Base-by-base conservation (phyloP, 2,113 vertebrate species). In the Neogobius melanostomus region DNA sequence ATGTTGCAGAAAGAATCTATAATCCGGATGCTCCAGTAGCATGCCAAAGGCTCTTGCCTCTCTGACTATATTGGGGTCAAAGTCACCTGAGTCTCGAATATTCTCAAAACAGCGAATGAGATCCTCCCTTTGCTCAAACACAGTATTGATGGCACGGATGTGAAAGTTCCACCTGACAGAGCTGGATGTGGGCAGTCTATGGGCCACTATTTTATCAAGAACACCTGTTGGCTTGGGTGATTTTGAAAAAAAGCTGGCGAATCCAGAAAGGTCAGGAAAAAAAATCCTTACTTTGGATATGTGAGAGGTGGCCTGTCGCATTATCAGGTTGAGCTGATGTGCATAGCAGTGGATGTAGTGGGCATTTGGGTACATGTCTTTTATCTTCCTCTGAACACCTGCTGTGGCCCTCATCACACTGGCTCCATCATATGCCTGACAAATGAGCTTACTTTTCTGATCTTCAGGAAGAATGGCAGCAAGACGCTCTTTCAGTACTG, bases 151-250 rank as follows among this genome's bases (percentile, higher is more conserved):
- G 42, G 14, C 45, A 17, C 15, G 42, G 10, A 42, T 62, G 12
- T 64, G 54, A 53, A 62, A 59, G 36, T 69, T 64, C 66, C 71
- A 73, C 2, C 42, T 44, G 12, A n/a, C 11, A 9, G 14, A 6
- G 36, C 36, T 10, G 52, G 65, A 47, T 4, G 44, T 21, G 1
- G 52, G 60, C 45, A 36, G 51, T 43, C 74, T 57, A 4, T 51
- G 50, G n/a, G 67, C 59, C 59, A 75, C 72, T 45, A 69, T n/a
- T 69, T 75, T 50, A 51, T 69, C 66, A 17, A 72, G 52, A 16
- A 72, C 43, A 69, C 60, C 12, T 48, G 48, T 68, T 17, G 28
- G 8, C 14, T 69, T 69, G 6, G 53, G 53, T 8, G 17, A 56
- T 1, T 28, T 56, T 16, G 53, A 28, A 16, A 56, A 56, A 56